phyloP scores from a whole-genome alignment of 2,888 invertebrate genomes.

The Drosophila flavopinicola region DNA sequence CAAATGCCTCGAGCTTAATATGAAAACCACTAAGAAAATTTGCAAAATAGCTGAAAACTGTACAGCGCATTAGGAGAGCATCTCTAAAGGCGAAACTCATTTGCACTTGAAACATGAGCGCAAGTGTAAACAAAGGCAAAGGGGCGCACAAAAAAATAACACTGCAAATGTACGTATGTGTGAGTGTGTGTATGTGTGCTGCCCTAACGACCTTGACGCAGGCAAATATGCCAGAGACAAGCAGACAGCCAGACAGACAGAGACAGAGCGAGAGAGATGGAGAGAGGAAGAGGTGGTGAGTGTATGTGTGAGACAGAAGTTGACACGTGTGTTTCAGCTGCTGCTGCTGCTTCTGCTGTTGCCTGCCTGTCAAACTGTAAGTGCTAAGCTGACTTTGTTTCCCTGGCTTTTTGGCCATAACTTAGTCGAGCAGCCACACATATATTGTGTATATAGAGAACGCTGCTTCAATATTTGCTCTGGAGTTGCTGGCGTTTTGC shows the following conservation, averaged over 20 bases:
- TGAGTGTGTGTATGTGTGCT: slow-evolving; percentile 17
- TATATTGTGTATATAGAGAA: not conserved
- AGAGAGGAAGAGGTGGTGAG: not conserved
- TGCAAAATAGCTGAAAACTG: slow-evolving; percentile 68
- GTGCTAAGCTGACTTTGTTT: slow-evolving; percentile 30
- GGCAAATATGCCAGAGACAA: slow-evolving; percentile 27
- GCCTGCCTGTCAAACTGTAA: slow-evolving; percentile 34
- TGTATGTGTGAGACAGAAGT: slow-evolving; percentile 18
- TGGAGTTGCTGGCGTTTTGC: not conserved
- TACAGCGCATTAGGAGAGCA: slow-evolving; percentile 43
- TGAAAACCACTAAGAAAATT: slow-evolving; percentile 78
- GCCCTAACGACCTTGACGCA: slow-evolving; percentile 61
- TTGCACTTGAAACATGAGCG: slow-evolving; percentile 72
- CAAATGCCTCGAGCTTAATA: slow-evolving; percentile 66
- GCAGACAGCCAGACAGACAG: slow-evolving; percentile 11
- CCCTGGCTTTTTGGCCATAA: slow-evolving; percentile 9
- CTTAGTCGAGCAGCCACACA: slow-evolving; percentile 13
- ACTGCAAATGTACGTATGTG: slow-evolving; percentile 18
- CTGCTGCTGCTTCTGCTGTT: slow-evolving; percentile 6
- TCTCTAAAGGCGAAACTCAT: slow-evolving; percentile 54
- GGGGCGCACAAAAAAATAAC: slow-evolving; percentile 21
- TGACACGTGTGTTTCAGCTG: slow-evolving; percentile 47
- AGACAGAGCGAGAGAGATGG: not conserved
- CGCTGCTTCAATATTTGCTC: slow-evolving; percentile 22
- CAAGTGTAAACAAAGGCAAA: slow-evolving; percentile 24